phyloP scores from a whole-genome alignment of 2,888 invertebrate genomes.

The Leptothorax acervorum region DNA sequence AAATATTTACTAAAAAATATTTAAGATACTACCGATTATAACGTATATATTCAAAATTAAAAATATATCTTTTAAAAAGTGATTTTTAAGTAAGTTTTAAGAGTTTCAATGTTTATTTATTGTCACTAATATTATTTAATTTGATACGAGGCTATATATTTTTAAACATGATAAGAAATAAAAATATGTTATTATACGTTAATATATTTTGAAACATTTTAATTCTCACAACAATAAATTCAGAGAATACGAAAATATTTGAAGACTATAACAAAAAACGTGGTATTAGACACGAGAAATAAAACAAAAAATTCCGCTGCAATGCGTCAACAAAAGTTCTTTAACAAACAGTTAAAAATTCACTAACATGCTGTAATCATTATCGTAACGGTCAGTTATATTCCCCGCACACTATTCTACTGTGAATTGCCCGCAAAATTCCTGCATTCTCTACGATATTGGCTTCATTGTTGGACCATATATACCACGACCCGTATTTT shows the following conservation, averaged over 20 bases:
- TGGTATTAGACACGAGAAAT: neutral
- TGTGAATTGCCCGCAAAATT: slow-evolving; percentile 1
- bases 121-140: neutral
- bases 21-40: neutral
- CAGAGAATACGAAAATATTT: neutral
- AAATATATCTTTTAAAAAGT: neutral
- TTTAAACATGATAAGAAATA: neutral
- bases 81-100: neutral
- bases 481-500: neutral
- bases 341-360: slow-evolving; percentile 2
- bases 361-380: slow-evolving; percentile 16
- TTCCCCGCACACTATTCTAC: neutral
- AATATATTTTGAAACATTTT: neutral
- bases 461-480: slow-evolving; percentile 34
- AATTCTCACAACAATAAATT: neutral
- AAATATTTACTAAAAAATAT: neutral
- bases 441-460: slow-evolving; percentile 39
- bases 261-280: neutral
- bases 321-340: neutral
- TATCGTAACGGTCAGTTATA: slow-evolving; percentile 42
- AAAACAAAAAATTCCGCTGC: neutral
- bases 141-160: neutral
- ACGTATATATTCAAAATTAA: neutral
- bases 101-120: neutral
- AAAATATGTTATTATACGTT: neutral